Evolutionary conservation across 1,140 invertebrate genomes (phyloP).

Genomic region (Drosophila bipectinata): DNA sequence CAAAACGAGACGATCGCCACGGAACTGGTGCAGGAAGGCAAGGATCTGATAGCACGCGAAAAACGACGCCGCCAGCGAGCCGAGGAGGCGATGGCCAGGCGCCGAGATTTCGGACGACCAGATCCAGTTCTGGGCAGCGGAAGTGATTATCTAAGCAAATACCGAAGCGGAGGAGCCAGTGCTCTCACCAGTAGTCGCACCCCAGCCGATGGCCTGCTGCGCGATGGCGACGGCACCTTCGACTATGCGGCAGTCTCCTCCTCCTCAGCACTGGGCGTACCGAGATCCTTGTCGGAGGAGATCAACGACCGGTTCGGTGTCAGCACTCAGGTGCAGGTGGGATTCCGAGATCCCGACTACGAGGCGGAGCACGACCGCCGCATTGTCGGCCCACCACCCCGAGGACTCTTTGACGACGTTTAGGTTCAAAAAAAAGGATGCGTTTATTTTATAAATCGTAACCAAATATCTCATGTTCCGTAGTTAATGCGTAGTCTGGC

Average conservation of each 20-base stretch:
- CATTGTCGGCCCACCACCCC: constrained; percentile 88
- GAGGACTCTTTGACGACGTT: constrained; percentile 94
- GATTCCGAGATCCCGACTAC: constrained; percentile 82
- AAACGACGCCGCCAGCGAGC: constrained; percentile 91
- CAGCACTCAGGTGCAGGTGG: constrained; percentile 85
- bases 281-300: constrained; percentile 85
- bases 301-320: constrained; percentile 87
- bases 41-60: constrained; percentile 94
- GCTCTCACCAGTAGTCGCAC: constrained; percentile 45
- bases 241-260: constrained; percentile 68
- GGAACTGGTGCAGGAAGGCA: constrained; percentile 96
- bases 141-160: constrained; percentile 83
- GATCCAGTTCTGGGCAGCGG: constrained; percentile 85
- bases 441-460: constrained; percentile 26
- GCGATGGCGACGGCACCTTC: constrained; percentile 77
- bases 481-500: constrained; percentile 47
- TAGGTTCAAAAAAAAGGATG: constrained; percentile 71
- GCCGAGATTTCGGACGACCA: constrained; percentile 87
- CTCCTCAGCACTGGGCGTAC: constrained; percentile 67
- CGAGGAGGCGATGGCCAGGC: constrained; percentile 90
- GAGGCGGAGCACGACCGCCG: constrained; percentile 81
- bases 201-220: constrained; percentile 77
- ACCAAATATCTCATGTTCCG: constrained; percentile 51
- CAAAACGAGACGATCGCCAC: constrained; percentile 96
- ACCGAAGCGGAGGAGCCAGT: constrained; percentile 84